These are phyloP conservation scores for Zosterops borbonicus DNA, from an alignment of 2,113 vertebrate species.

Conservation along the genomic window DNA sequence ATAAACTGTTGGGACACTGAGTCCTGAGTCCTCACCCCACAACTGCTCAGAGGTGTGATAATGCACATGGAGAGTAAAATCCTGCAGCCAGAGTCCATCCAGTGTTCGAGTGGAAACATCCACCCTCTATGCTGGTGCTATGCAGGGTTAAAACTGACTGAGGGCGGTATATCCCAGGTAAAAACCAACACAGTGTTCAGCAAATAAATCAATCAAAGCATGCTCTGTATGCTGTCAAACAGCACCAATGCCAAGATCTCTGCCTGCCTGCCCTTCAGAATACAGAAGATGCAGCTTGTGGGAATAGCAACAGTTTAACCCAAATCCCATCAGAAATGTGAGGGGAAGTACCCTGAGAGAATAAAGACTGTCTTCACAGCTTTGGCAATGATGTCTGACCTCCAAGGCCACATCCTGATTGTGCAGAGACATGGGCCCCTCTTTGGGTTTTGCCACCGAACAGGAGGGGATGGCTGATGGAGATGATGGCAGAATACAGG, in stretches of 20 bases:
- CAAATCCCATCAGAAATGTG: background rate
- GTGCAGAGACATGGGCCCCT: background rate
- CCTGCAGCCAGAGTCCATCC: background rate
- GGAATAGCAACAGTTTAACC: background rate
- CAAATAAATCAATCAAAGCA: conserved; percentile 27
- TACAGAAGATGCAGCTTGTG: background rate
- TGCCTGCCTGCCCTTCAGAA: background rate
- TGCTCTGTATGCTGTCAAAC: background rate
- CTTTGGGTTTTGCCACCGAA: background rate
- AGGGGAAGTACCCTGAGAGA: background rate
- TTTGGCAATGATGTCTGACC: background rate
- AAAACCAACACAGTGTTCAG: background rate
- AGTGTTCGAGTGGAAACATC: background rate
- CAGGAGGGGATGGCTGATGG: background rate
- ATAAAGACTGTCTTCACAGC: background rate
- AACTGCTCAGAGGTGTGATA: background rate
- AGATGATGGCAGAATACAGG: background rate
- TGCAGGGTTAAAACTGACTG: background rate
- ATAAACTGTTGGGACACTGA: fast-evolving
- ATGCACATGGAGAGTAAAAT: background rate
- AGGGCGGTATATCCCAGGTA: background rate
- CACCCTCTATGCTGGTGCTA: background rate
- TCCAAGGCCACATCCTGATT: background rate
- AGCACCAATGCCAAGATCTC: background rate
- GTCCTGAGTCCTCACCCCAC: background rate